Evolutionary conservation across 2,113 vertebrate genomes (phyloP).

Genomic region (Aptenodytes forsteri): DNA sequence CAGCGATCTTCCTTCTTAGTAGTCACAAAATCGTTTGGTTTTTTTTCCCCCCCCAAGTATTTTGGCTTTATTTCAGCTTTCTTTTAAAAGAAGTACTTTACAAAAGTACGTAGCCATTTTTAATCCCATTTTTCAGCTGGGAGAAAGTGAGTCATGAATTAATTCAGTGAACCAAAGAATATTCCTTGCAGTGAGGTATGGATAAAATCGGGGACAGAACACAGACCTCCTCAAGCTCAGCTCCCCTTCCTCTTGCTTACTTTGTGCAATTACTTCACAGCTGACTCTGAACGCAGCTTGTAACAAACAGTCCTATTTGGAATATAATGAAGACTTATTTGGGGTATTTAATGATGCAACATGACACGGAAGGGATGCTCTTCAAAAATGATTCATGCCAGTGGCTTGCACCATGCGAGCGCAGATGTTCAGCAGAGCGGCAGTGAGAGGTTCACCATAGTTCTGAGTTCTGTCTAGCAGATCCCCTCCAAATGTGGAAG

Average conservation of each 20-base stretch:
- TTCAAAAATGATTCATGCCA: conserved; percentile 26
- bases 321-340: conserved; percentile 22
- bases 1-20: neutral
- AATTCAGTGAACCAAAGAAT: neutral
- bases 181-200: neutral
- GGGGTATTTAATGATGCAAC: conserved; percentile 19
- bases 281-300: conserved; percentile 16
- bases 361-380: neutral
- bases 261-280: neutral
- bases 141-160: neutral
- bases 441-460: conserved; percentile 47
- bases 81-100: neutral
- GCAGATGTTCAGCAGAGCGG: conserved; percentile 40
- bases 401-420: neutral
- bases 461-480: conserved; percentile 49
- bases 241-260: neutral
- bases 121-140: neutral
- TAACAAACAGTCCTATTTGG: neutral
- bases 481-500: conserved; percentile 49
- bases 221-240: neutral
- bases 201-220: neutral
- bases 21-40: neutral
- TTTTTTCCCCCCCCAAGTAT: neutral
- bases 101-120: neutral
- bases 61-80: neutral